Percentiles rank a stretch among this genome's conserved stretches.
These are phyloP conservation scores for Neosilurus hyrtlii DNA, from an alignment of 2,797 vertebrate genomes.

Conservation along the genomic window DNA sequence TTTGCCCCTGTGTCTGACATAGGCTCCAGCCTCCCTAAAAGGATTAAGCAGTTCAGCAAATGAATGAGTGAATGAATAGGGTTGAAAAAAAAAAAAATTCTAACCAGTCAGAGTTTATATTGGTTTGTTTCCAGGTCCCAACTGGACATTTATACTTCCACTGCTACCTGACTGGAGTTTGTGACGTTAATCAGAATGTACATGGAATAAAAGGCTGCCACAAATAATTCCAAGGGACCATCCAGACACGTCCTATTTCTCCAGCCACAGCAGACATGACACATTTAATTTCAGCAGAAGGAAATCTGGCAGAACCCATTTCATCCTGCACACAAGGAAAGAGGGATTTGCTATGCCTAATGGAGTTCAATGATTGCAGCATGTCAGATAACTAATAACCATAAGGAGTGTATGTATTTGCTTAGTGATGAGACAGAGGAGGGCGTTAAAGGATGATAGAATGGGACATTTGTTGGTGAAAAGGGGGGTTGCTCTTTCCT, in stretches of 20 bases:
- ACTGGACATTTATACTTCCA: conserved; percentile 28
- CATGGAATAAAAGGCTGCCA: conserved; percentile 69
- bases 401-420: conserved; percentile 58
- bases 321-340: conserved; percentile 67
- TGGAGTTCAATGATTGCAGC: conserved; percentile 76
- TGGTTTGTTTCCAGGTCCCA: conserved; percentile 40
- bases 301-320: conserved; percentile 71
- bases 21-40: too few species aligned
- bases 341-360: conserved; percentile 73
- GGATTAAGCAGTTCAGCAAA: too few species aligned
- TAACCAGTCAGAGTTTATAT: conserved; percentile 45
- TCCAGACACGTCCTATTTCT: conserved; percentile 62
- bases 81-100: conserved; percentile 38
- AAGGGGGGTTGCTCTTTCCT: conserved; percentile 51
- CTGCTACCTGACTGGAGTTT: conserved; percentile 57
- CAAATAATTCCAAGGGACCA: conserved; percentile 64
- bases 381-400: conserved; percentile 69
- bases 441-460: conserved; percentile 52
- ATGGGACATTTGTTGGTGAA: conserved; percentile 53
- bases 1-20: too few species aligned
- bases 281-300: conserved; percentile 75
- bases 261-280: conserved; percentile 67
- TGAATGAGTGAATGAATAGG: neutral
- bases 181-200: conserved; percentile 62
- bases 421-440: conserved; percentile 65